A percentile compares a stretch with the other conserved stretches of the same genome.
phyloP scores from a whole-genome alignment of 2,797 vertebrate genomes.

The Epinephelus awoara region DNA sequence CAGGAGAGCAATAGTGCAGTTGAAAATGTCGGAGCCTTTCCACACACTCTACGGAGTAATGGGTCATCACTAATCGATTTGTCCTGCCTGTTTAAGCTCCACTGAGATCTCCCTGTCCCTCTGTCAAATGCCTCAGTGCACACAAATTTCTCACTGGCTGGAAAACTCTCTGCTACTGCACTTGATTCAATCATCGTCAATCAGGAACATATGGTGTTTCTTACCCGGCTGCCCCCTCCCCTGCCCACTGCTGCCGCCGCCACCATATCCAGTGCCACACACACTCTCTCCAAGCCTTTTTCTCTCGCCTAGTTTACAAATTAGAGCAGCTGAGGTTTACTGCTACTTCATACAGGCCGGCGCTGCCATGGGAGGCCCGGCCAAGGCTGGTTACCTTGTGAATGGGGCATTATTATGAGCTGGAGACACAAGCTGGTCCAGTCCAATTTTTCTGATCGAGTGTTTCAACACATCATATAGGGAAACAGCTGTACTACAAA shows the following conservation, averaged over 20 bases:
- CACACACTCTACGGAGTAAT: constrained; percentile 65
- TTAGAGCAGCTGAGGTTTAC: constrained; percentile 84
- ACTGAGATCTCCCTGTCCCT: constrained; percentile 59
- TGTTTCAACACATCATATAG: constrained; percentile 88
- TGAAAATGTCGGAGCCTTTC: constrained; percentile 44
- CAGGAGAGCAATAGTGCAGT: constrained; percentile 26
- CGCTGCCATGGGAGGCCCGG: constrained; percentile 48
- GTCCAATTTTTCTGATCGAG: constrained; percentile 82
- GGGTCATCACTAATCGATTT: constrained; percentile 79
- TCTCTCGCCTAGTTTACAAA: constrained; percentile 82
- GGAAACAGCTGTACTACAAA: constrained; percentile 89
- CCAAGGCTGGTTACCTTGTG: constrained; percentile 64
- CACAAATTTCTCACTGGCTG: constrained; percentile 60
- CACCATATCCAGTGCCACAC: constrained; percentile 66
- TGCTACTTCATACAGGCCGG: constrained; percentile 68
- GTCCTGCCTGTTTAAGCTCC: constrained; percentile 70
- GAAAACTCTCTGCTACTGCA: constrained; percentile 71
- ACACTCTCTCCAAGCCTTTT: constrained; percentile 43
- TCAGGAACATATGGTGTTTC: constrained; percentile 76
- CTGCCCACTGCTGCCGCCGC: constrained; percentile 33
- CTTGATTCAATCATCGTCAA: constrained; percentile 80
- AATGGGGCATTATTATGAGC: constrained; percentile 79
- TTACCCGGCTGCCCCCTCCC: constrained; percentile 24
- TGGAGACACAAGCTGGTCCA: constrained; percentile 76
- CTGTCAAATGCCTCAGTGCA: constrained; percentile 67